Percentiles rank a stretch among this genome's conserved stretches.
phyloP scores from a whole-genome alignment of 2,113 vertebrate genomes.

The Ictidomys tridecemlineatus region DNA sequence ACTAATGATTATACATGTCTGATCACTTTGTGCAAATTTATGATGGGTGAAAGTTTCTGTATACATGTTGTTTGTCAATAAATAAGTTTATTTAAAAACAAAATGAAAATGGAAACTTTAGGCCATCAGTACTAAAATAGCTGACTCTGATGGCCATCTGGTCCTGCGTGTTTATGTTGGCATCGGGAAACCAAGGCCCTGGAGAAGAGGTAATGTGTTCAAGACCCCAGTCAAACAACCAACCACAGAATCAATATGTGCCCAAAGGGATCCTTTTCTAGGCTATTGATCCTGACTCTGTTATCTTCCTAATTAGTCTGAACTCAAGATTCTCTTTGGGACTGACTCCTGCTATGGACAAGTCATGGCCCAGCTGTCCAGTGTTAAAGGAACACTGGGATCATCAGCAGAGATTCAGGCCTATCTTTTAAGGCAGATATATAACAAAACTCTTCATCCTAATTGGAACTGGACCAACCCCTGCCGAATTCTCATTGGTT shows the following conservation, averaged over 20 bases:
- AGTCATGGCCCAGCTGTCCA: background rate
- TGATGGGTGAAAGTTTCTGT: background rate
- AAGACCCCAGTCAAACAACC: background rate
- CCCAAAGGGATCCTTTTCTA: background rate
- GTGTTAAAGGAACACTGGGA: background rate
- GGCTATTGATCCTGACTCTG: background rate
- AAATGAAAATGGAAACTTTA: conserved; percentile 34
- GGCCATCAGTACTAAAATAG: background rate
- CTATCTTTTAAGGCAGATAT: background rate
- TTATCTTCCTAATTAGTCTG: background rate
- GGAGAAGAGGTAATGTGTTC: background rate
- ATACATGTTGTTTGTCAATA: background rate
- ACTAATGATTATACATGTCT: background rate
- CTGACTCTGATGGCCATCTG: background rate
- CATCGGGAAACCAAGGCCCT: background rate
- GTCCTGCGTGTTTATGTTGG: background rate
- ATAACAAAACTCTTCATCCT: background rate
- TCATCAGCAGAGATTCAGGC: background rate
- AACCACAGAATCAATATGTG: background rate
- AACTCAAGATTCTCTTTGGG: background rate
- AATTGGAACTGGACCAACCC: background rate
- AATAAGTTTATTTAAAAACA: conserved; percentile 31
- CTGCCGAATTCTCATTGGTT: background rate
- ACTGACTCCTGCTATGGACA: background rate
- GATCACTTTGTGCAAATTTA: conserved; percentile 12